Base-by-base conservation (phyloP, 2,888 invertebrate genomes). In the Drosophila kokeensis region DNA sequence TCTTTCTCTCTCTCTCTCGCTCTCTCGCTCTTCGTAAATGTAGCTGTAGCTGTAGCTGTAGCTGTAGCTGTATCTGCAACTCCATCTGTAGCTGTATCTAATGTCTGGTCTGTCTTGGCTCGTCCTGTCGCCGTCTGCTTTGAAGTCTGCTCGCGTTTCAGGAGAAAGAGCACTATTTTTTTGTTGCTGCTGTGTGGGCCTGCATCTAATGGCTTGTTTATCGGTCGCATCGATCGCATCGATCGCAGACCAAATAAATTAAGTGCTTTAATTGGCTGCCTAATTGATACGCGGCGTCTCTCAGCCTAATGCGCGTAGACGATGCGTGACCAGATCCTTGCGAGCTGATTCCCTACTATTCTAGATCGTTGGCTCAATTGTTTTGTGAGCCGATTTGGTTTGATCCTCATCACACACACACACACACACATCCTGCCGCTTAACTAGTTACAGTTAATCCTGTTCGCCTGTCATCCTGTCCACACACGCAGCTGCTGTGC, bases 191-290 rank as follows among this genome's bases (percentile, higher is more conserved):
- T 49, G 21, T 13, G 48, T 30, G 50, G 45, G 58, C n/a, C 63
- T 53, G 62, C 60, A 55, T 79, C 84, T 88, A 88, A 85, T 85
- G 87, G 79, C 75, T 73, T 87, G 82, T 60, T 87, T 85, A 85
- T 85, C 85, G 58, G 45, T 69, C 64, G 40, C 68, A 55, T 61
- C 50, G 77, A 84, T 69, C 64, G 40, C 68, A 55, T 61, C 50
- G 77, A 84, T 87, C 85, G 45, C 32, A 55, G 59, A 59, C 62
- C 77, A 83, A 89, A 89, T 89, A 83, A 87, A 81, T 79, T 81
- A 86, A 70, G 77, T 76, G 69, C 69, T 69, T 73, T 72, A 79
- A 73, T 80, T 83, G 72, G 42, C 73, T 30, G 69, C 57, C 81
- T 87, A 85, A 85, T 85, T 85, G 84, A 85, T 89, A 81, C 29